phyloP scores from a whole-genome alignment of 1,140 invertebrate genomes.

The Anastrepha ludens region DNA sequence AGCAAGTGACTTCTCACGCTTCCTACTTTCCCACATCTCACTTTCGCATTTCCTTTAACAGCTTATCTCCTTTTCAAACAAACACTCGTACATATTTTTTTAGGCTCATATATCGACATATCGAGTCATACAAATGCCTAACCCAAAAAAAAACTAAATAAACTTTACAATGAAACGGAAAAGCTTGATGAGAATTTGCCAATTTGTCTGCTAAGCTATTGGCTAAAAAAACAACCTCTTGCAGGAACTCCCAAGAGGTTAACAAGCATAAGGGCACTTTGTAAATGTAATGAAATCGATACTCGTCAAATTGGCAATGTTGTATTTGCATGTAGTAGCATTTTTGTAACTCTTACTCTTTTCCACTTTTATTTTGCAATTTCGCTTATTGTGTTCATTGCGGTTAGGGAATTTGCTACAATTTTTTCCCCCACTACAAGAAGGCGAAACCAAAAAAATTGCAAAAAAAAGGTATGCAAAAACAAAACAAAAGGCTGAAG shows the following conservation, averaged over 20 bases:
- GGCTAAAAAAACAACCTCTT: not conserved
- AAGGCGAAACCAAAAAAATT: not conserved
- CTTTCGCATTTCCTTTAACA: not conserved
- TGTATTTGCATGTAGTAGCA: not conserved
- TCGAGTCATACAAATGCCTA: not conserved
- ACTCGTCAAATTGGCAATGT: not conserved
- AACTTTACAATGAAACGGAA: not conserved
- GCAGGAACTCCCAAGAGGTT: constrained; percentile 8
- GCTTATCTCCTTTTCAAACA: not conserved
- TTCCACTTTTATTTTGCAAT: not conserved
- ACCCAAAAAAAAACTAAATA: not conserved
- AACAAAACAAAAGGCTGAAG: not conserved
- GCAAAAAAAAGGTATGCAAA: not conserved
- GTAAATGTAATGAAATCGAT: constrained; percentile 51
- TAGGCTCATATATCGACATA: not conserved
- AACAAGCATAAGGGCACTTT: not conserved
- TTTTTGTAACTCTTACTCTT: not conserved
- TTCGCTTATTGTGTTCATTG: constrained; percentile 9
- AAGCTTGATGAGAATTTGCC: constrained; percentile 10
- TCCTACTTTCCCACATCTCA: not conserved
- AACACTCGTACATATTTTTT: not conserved
- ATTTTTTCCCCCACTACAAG: not conserved
- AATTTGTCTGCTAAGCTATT: constrained; percentile 25
- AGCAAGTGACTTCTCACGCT: not conserved
- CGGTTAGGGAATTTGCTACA: constrained; percentile 29